These are phyloP conservation scores for Atherinosoma microstoma DNA, from an alignment of 2,797 vertebrate genomes.

Conservation along the genomic window DNA sequence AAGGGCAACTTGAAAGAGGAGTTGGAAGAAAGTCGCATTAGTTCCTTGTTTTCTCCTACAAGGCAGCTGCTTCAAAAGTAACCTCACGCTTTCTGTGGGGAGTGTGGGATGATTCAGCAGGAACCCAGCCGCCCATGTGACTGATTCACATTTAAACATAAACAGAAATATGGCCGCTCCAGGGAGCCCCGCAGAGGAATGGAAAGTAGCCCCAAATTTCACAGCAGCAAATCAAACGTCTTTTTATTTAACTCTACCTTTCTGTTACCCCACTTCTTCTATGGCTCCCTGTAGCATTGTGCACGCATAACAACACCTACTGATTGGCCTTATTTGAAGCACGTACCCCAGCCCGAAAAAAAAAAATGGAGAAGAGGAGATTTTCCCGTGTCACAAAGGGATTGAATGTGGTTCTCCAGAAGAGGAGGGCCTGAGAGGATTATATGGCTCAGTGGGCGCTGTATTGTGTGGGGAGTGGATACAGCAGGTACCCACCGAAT, in stretches of 20 bases:
- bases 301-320: slow-evolving; percentile 54
- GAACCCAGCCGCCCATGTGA: slow-evolving; percentile 59
- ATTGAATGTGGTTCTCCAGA: slow-evolving; percentile 71
- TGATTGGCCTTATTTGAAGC: slow-evolving; percentile 74
- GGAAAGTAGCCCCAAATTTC: slow-evolving; percentile 62
- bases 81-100: slow-evolving; percentile 43
- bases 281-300: slow-evolving; percentile 52
- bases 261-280: slow-evolving; percentile 21
- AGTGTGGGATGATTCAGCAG: slow-evolving; percentile 68
- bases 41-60: slow-evolving; percentile 56
- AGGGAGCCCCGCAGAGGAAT: slow-evolving; percentile 48
- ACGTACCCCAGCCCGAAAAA: slow-evolving; percentile 48
- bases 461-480: slow-evolving; percentile 75
- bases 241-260: slow-evolving; percentile 64
- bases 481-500: slow-evolving; percentile 74
- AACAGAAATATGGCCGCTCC: slow-evolving; percentile 65
- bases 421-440: slow-evolving; percentile 80
- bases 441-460: slow-evolving; percentile 78
- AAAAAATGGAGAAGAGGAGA: slow-evolving; percentile 64
- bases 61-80: slow-evolving; percentile 57
- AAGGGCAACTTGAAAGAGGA: slow-evolving; percentile 73
- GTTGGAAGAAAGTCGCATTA: slow-evolving; percentile 59
- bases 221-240: slow-evolving; percentile 64
- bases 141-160: slow-evolving; percentile 69
- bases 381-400: slow-evolving; percentile 67